Evolutionary conservation across 2,888 invertebrate species (phyloP).

Genomic region (Diplolepis rosae): DNA sequence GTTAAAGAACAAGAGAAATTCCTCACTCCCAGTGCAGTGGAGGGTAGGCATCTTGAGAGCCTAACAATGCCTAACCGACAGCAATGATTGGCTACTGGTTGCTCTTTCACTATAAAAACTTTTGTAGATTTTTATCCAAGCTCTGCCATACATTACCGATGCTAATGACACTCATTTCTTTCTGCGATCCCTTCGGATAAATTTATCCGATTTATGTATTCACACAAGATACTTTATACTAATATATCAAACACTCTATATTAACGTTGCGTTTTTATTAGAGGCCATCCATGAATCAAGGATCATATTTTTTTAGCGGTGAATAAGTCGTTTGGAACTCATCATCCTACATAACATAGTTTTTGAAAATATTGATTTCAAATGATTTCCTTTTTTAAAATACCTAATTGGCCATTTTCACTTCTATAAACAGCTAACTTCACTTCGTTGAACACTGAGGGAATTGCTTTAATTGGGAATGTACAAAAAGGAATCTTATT

Average conservation of each 20-base stretch:
- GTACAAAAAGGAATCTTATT: too few relatives aligned
- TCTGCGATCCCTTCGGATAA: conserved; percentile 12
- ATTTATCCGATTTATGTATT: conserved; percentile 7
- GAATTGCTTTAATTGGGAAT: too few relatives aligned
- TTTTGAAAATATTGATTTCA: too few relatives aligned
- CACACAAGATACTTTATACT: neutral
- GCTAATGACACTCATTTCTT: conserved; percentile 22
- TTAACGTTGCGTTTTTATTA: too few relatives aligned
- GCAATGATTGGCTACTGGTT: conserved; percentile 45
- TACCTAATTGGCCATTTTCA: too few relatives aligned
- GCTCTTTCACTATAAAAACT: conserved; percentile 11
- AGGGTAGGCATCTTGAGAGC: conserved; percentile 50
- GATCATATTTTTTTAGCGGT: too few relatives aligned
- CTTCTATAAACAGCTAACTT: too few relatives aligned
- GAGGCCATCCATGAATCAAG: too few relatives aligned
- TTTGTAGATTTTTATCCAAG: conserved; percentile 28
- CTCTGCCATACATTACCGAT: conserved; percentile 3
- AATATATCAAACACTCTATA: conserved; percentile 18
- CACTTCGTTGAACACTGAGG: too few relatives aligned
- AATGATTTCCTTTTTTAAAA: too few relatives aligned
- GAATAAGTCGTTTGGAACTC: too few relatives aligned
- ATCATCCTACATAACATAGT: too few relatives aligned
- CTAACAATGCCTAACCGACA: conserved; percentile 50
- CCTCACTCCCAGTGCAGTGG: conserved; percentile 37
- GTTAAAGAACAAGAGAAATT: conserved; percentile 30